Evolutionary conservation across 2,888 invertebrate genomes (phyloP).

Genomic region (Zeuzera pyrina): DNA sequence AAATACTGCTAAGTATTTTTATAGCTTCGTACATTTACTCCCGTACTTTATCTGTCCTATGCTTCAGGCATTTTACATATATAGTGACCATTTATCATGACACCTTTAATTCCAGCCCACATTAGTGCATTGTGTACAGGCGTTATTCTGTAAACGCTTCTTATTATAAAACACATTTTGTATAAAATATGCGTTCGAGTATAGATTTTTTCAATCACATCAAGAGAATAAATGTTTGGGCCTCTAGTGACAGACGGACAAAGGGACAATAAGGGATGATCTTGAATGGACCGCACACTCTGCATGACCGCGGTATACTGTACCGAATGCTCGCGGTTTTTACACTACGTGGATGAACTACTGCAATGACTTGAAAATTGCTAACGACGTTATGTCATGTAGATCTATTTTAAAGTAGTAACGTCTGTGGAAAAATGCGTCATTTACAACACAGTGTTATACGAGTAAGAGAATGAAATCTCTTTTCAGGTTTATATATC

Average conservation of each 20-base stretch:
- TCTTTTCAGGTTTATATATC: too few relatives aligned
- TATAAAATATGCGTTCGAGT: conserved; percentile 68
- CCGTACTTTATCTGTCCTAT: conserved; percentile 29
- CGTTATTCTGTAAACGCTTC: conserved; percentile 69
- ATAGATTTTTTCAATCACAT: conserved; percentile 58
- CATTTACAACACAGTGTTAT: too few relatives aligned
- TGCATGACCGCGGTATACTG: conserved; percentile 39
- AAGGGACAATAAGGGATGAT: conserved; percentile 56
- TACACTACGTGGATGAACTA: too few relatives aligned
- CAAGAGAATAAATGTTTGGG: conserved; percentile 67
- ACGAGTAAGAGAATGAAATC: too few relatives aligned
- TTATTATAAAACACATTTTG: conserved; percentile 67
- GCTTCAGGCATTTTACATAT: conserved; percentile 14
- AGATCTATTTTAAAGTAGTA: too few relatives aligned
- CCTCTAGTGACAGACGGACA: conserved; percentile 57
- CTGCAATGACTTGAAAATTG: too few relatives aligned
- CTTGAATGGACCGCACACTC: conserved; percentile 69
- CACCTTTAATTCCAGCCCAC: conserved; percentile 58
- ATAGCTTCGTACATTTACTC: too few relatives aligned
- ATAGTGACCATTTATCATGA: conserved; percentile 46
- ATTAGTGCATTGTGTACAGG: conserved; percentile 58
- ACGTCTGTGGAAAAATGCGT: too few relatives aligned
- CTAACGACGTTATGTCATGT: too few relatives aligned
- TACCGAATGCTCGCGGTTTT: too few relatives aligned
- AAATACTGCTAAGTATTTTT: too few relatives aligned